These are phyloP conservation scores for Stenodema calcarata DNA, from an alignment of 2,888 invertebrate genomes.

Conservation along the genomic window DNA sequence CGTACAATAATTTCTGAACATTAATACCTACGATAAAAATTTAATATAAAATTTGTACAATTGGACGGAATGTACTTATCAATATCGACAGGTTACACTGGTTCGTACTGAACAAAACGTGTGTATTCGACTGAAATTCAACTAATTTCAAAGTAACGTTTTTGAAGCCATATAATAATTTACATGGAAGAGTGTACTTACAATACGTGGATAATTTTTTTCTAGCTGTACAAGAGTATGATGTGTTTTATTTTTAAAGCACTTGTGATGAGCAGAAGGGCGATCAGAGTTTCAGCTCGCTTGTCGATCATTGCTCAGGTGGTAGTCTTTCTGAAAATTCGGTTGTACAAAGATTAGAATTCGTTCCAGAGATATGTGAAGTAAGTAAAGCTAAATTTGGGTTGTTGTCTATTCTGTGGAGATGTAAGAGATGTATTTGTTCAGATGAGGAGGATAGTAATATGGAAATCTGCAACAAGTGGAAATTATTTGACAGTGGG, in stretches of 20 bases:
- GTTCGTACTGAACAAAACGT: no score
- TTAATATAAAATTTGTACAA: slow-evolving; percentile 36
- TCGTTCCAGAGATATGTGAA: no score
- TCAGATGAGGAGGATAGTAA: no score
- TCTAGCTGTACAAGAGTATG: slow-evolving; percentile 27
- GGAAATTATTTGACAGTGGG: no score
- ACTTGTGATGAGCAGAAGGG: slow-evolving; percentile 23
- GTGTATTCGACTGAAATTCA: neutral
- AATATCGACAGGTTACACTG: neutral
- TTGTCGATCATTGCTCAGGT: slow-evolving; percentile 4
- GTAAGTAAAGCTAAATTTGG: no score
- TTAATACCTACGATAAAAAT: neutral
- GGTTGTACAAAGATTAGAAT: no score
- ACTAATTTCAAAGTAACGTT: neutral
- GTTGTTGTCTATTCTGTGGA: no score
- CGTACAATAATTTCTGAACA: neutral
- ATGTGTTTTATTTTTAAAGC: slow-evolving; percentile 37
- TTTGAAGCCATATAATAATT: neutral
- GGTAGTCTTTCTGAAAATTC: slow-evolving; percentile 20
- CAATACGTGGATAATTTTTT: neutral
- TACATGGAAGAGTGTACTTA: neutral
- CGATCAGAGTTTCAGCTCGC: neutral
- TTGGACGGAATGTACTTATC: slow-evolving; percentile 45
- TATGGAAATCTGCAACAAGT: no score
- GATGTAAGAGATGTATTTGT: no score